These are phyloP conservation scores for Chionomys nivalis DNA, from an alignment of 2,113 vertebrate genomes.

Conservation along the genomic window DNA sequence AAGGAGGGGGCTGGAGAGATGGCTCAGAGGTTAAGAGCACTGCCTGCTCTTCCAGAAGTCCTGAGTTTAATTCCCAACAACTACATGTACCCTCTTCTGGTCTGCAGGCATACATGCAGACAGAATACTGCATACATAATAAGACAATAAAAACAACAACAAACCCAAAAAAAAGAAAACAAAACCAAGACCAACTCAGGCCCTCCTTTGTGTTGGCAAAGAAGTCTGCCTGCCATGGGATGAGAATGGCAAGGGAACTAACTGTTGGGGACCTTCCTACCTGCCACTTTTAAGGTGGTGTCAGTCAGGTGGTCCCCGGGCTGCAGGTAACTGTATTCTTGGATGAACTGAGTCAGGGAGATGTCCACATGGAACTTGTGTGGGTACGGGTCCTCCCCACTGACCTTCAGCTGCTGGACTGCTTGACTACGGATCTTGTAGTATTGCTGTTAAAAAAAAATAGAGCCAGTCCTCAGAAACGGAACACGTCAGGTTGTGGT, in stretches of 20 bases:
- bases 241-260: background rate
- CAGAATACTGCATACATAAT: too few species aligned
- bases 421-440: constrained; percentile 97
- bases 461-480: background rate
- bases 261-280: constrained; percentile 83
- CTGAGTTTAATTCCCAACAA: too few species aligned
- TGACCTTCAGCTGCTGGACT: constrained; percentile 93
- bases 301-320: constrained; percentile 94
- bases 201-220: background rate
- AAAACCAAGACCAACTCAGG: background rate
- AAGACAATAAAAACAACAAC: too few species aligned
- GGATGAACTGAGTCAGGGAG: constrained; percentile 94
- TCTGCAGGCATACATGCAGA: too few species aligned
- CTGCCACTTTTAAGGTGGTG: constrained; percentile 90
- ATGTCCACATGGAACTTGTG: constrained; percentile 96
- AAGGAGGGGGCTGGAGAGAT: background rate
- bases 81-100: too few species aligned
- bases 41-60: too few species aligned
- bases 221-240: background rate
- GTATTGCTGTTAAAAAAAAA: constrained; percentile 91
- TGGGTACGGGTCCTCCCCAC: constrained; percentile 94
- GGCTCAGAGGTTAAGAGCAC: too few species aligned
- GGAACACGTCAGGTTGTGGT: background rate
- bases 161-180: too few species aligned
- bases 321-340: constrained; percentile 92